Conservation (phyloP, 1,140 invertebrate genomes). For the Littorina saxatilis region DNA sequence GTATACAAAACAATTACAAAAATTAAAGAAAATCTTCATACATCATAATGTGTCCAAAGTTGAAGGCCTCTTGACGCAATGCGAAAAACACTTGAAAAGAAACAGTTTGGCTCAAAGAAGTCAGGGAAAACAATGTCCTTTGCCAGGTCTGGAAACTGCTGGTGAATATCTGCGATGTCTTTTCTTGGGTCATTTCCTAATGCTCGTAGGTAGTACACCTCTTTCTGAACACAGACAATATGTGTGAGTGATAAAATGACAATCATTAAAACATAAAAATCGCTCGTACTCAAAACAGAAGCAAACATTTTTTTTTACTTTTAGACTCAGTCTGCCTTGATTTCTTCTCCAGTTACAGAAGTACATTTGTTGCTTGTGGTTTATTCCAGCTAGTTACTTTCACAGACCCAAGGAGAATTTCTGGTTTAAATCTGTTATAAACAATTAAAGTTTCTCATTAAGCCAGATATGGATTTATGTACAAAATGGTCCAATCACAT, state of each 20-base stretch:
- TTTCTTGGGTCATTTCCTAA: slow-evolving; percentile 78
- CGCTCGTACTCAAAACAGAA: too few species aligned
- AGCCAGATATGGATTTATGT: too few species aligned
- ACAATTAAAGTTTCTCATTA: too few species aligned
- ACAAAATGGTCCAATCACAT: too few species aligned
- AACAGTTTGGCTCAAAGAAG: slow-evolving; percentile 74
- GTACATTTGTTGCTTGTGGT: too few species aligned
- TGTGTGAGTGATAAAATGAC: neutral
- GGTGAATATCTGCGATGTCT: slow-evolving; percentile 77
- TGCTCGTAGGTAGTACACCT: slow-evolving; percentile 79
- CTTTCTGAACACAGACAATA: slow-evolving; percentile 62
- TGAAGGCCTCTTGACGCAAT: slow-evolving; percentile 78
- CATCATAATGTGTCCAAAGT: slow-evolving; percentile 83
- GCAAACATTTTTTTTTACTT: too few species aligned
- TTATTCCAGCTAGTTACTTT: too few species aligned
- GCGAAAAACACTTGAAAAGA: slow-evolving; percentile 81
- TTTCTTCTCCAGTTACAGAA: too few species aligned
- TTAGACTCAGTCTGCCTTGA: too few species aligned
- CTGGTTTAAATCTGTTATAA: too few species aligned
- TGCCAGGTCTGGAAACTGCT: slow-evolving; percentile 77
- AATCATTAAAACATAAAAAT: too few species aligned
- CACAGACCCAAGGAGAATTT: too few species aligned
- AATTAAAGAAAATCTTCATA: slow-evolving; percentile 55
- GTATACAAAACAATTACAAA: neutral
- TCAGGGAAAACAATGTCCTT: slow-evolving; percentile 77